A percentile compares a stretch with the other conserved stretches of the same genome.
phyloP scores from a whole-genome alignment of 1,140 invertebrate species.

The Megalonaias nervosa region DNA sequence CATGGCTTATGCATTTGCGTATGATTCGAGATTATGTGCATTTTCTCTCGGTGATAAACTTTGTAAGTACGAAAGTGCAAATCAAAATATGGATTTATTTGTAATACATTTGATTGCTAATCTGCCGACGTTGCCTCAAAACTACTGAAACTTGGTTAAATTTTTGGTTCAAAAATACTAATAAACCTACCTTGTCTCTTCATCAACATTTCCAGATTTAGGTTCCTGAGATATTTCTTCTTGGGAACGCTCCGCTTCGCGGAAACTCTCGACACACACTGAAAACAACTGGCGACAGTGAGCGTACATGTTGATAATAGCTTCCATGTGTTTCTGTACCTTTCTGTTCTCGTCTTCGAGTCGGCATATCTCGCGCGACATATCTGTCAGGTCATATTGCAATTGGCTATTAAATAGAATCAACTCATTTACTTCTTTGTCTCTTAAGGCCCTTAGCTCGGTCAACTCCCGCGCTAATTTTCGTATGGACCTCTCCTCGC shows the following conservation, averaged over 20 bases:
- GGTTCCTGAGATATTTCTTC: too few species aligned
- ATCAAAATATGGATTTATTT: too few species aligned
- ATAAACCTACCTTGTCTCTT: too few species aligned
- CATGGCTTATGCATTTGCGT: too few species aligned
- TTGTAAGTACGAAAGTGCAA: too few species aligned
- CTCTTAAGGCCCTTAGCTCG: conserved; percentile 26
- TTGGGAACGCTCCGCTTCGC: conserved; percentile 22
- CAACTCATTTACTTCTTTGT: conserved; percentile 30
- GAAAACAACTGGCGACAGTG: conserved; percentile 31
- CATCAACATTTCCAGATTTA: too few species aligned
- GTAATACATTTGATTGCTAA: too few species aligned
- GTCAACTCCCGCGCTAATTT: conserved; percentile 23
- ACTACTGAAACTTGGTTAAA: too few species aligned
- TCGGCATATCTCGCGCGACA: conserved; percentile 35
- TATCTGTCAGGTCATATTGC: conserved; percentile 32
- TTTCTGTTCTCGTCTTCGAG: conserved; percentile 30
- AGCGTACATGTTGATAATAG: conserved; percentile 30
- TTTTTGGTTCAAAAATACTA: too few species aligned
- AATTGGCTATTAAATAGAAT: conserved; percentile 32
- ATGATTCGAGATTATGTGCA: too few species aligned
- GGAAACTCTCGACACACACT: conserved; percentile 35
- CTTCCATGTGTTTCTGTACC: conserved; percentile 21
- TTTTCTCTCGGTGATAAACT: too few species aligned
- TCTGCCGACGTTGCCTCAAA: too few species aligned
- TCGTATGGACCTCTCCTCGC: conserved; percentile 27